Evolutionary conservation across 1,140 invertebrate genomes (phyloP).

Genomic region (Hormaphis cornu): DNA sequence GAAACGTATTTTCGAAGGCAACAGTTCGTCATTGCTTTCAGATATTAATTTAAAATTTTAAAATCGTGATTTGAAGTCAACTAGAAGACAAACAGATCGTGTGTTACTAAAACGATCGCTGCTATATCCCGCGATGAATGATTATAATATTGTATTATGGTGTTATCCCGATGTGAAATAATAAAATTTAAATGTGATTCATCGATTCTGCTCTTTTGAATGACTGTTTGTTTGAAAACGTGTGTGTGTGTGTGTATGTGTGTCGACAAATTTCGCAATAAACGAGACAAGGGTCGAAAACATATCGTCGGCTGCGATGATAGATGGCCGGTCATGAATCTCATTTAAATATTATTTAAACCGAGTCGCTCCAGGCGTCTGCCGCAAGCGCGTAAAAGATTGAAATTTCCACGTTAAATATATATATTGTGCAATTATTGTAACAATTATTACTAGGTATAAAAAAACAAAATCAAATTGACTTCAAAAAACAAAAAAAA

Average conservation of each 20-base stretch:
- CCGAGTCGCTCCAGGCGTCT: slow-evolving; percentile 18
- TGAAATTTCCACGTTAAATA: too few species aligned
- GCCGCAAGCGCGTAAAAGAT: neutral
- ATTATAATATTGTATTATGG: neutral
- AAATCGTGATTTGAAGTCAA: neutral
- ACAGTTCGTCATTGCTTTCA: too few species aligned
- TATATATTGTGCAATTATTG: too few species aligned
- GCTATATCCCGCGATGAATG: neutral
- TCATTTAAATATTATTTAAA: slow-evolving; percentile 22
- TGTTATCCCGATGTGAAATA: neutral
- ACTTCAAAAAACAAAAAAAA: too few species aligned
- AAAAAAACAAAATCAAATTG: too few species aligned
- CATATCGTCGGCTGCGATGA: slow-evolving; percentile 12
- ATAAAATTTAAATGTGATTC: neutral
- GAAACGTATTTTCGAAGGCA: too few species aligned
- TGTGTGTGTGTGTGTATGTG: neutral
- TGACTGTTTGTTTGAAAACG: neutral
- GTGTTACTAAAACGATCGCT: neutral
- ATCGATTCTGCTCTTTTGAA: neutral
- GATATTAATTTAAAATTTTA: too few species aligned
- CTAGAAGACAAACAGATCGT: neutral
- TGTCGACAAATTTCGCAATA: neutral
- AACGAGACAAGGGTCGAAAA: neutral
- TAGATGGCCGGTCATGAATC: slow-evolving; percentile 17
- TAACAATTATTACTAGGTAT: too few species aligned